These are phyloP conservation scores for Drosophila biarmipes DNA, from an alignment of 1,140 invertebrate species.

Conservation along the genomic window DNA sequence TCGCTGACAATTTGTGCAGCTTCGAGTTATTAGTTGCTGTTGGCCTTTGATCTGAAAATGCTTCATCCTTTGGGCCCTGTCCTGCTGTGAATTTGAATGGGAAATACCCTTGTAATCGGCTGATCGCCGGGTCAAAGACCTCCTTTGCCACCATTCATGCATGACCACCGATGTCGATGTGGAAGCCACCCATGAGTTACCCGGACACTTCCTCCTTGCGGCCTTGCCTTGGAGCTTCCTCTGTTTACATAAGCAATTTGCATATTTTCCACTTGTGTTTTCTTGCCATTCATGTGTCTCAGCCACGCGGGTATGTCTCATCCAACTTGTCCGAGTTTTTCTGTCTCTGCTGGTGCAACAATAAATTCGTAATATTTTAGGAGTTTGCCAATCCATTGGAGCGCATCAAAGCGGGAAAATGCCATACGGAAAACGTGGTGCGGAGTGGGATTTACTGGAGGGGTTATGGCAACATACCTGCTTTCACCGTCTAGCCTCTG, in stretches of 20 bases:
- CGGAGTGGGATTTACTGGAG: conserved; percentile 3
- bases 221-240: conserved; percentile 52
- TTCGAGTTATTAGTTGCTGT: conserved; percentile 35
- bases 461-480: neutral
- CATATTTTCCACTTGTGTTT: conserved; percentile 34
- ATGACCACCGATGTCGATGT: conserved; percentile 17
- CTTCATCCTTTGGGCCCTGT: neutral
- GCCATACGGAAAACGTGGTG: conserved; percentile 9
- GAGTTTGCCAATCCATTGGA: conserved; percentile 37
- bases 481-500: neutral
- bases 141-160: conserved; percentile 22
- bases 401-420: conserved; percentile 32
- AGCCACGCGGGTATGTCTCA: conserved; percentile 38
- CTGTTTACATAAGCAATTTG: conserved; percentile 73
- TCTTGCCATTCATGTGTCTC: conserved; percentile 25
- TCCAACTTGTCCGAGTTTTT: conserved; percentile 28
- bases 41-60: conserved; percentile 8
- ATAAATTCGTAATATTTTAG: conserved; percentile 51
- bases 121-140: conserved; percentile 24
- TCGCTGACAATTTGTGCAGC: conserved; percentile 20
- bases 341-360: conserved; percentile 30
- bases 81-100: conserved; percentile 16
- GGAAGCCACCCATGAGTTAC: conserved; percentile 52
- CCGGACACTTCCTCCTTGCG: conserved; percentile 58
- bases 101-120: conserved; percentile 5